These are phyloP conservation scores for Riparia riparia DNA, from an alignment of 2,113 vertebrate species.

Conservation along the genomic window DNA sequence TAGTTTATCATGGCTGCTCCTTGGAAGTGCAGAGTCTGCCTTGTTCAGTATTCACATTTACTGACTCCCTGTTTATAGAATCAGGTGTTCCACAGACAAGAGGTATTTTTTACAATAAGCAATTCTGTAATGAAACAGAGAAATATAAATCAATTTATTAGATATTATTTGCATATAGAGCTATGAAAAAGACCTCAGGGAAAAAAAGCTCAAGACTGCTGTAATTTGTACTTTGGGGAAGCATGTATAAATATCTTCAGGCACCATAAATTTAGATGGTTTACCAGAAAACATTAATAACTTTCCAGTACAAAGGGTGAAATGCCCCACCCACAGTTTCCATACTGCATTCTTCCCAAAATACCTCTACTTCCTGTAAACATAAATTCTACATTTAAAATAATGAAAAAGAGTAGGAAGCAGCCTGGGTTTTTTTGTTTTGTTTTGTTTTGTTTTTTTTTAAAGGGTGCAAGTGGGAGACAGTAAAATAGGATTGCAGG, in stretches of 20 bases:
- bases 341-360: not conserved
- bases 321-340: not conserved
- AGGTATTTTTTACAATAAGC: not conserved
- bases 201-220: not conserved
- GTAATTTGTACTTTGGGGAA: slow-evolving; percentile 15
- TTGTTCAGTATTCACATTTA: not conserved
- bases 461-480: not conserved
- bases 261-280: not conserved
- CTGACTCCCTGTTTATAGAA: not conserved
- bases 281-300: slow-evolving; percentile 10
- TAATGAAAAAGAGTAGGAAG: not conserved
- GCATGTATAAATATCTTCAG: not conserved
- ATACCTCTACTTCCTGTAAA: not conserved
- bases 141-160: slow-evolving; percentile 37
- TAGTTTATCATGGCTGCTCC: not conserved
- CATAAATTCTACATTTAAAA: not conserved
- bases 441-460: not conserved
- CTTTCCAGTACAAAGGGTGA: not conserved
- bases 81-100: not conserved
- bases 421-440: too few species aligned
- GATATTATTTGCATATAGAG: not conserved
- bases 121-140: slow-evolving; percentile 5
- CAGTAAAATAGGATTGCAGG: not conserved
- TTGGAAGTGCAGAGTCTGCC: not conserved
- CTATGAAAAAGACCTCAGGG: not conserved